A percentile compares a stretch with the other conserved stretches of the same genome.
These are phyloP conservation scores for Glyptemys insculpta DNA, from an alignment of 2,797 vertebrate species.

Conservation along the genomic window DNA sequence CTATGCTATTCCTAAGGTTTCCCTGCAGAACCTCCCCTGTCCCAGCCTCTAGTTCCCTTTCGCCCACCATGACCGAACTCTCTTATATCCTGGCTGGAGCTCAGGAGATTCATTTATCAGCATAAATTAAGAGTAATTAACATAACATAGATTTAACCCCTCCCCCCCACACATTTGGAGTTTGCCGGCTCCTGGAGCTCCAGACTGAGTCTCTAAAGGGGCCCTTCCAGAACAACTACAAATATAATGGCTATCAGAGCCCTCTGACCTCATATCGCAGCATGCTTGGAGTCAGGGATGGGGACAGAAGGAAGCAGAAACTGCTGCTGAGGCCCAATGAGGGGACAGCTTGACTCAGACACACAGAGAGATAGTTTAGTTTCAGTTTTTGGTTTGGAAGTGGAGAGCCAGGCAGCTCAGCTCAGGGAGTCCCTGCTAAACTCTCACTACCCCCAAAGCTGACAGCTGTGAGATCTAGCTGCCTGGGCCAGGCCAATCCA, in stretches of 20 bases:
- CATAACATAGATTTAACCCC: background rate
- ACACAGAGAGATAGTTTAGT: background rate
- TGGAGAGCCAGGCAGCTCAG: too few species aligned
- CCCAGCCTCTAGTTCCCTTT: background rate
- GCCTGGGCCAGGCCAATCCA: background rate
- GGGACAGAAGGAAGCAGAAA: background rate
- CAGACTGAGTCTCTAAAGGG: background rate
- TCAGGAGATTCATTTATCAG: background rate
- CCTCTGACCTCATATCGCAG: background rate
- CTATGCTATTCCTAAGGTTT: background rate
- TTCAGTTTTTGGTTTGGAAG: background rate
- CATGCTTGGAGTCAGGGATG: background rate
- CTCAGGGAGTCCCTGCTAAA: too few species aligned
- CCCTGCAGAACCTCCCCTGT: accelerated
- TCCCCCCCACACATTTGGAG: background rate
- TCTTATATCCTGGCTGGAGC: background rate
- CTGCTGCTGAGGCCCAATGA: background rate
- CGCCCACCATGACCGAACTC: background rate
- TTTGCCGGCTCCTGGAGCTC: background rate
- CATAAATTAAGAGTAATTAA: background rate
- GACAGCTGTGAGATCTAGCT: background rate
- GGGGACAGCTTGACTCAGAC: background rate
- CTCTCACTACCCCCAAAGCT: too few species aligned
- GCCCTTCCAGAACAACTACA: background rate
- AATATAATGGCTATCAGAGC: background rate